Evolutionary conservation across 2,113 vertebrate genomes (phyloP).

Genomic region (Scortum barcoo): DNA sequence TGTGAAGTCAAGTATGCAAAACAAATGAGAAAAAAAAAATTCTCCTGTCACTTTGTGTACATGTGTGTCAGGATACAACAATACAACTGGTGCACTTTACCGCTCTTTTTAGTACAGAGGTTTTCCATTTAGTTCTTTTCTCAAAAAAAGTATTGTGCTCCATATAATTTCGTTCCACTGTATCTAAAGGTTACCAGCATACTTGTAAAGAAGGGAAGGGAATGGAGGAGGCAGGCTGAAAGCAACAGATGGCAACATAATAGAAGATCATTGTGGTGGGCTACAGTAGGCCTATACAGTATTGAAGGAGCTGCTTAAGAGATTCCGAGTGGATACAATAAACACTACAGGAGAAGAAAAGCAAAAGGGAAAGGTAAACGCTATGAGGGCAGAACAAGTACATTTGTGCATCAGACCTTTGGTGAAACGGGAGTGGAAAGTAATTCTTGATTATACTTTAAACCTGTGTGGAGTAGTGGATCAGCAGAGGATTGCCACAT

Average conservation of each 20-base stretch:
- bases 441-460: conserved; percentile 16
- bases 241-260: conserved; percentile 71
- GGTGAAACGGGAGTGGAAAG: neutral
- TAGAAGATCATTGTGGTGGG: conserved; percentile 46
- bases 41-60: conserved; percentile 2
- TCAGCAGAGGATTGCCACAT: neutral
- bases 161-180: conserved; percentile 24
- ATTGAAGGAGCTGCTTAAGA: conserved; percentile 25
- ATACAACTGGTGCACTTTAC: neutral
- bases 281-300: conserved; percentile 52
- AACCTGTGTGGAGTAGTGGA: conserved; percentile 9
- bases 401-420: conserved; percentile 3
- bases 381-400: neutral
- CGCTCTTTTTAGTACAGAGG: conserved; percentile 8
- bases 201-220: conserved; percentile 29
- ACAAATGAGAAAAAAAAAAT: neutral
- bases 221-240: conserved; percentile 68
- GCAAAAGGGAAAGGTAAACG: neutral
- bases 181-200: conserved; percentile 39
- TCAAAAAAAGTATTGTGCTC: conserved; percentile 23
- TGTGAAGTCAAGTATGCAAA: neutral
- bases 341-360: conserved; percentile 20
- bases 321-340: conserved; percentile 34
- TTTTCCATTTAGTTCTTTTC: conserved; percentile 25
- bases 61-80: neutral